A percentile compares a stretch with the other conserved stretches of the same genome.
Evolutionary conservation across 2,888 invertebrate genomes (phyloP).

Genomic region (Pteria penguin): DNA sequence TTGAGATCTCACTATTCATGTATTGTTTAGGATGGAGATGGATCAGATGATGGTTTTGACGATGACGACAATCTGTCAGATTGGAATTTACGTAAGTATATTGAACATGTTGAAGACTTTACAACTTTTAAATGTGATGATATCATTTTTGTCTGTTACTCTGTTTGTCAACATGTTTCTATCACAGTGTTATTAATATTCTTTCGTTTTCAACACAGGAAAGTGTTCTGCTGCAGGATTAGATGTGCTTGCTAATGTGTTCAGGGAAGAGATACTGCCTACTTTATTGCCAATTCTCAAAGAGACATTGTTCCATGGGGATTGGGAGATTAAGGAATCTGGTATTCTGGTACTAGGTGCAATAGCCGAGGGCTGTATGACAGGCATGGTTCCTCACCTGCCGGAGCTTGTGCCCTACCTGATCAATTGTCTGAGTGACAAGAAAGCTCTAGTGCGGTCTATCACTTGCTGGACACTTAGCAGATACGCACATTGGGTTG

Average conservation of each 20-base stretch:
- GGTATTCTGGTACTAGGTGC: constrained; percentile 97
- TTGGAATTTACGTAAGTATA: constrained; percentile 90
- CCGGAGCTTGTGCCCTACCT: constrained; percentile 97
- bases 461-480: constrained; percentile 99
- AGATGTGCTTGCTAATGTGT: constrained; percentile 98
- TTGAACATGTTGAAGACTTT: background rate
- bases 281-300: constrained; percentile 97
- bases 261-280: constrained; percentile 95
- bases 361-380: constrained; percentile 92
- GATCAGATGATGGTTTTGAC: constrained; percentile 85
- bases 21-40: constrained; percentile 71
- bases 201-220: constrained; percentile 81
- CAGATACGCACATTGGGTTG: constrained; percentile 99
- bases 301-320: constrained; percentile 95
- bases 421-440: constrained; percentile 94
- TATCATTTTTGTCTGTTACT: no score
- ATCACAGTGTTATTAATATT: background rate
- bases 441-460: constrained; percentile 96
- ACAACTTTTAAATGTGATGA: no score
- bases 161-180: background rate
- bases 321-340: constrained; percentile 98
- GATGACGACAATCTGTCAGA: constrained; percentile 95
- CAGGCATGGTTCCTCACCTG: constrained; percentile 97
- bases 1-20: no score
- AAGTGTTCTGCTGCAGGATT: constrained; percentile 99